Conservation (phyloP, 2,113 vertebrate genomes). For the Salminus brasiliensis region DNA sequence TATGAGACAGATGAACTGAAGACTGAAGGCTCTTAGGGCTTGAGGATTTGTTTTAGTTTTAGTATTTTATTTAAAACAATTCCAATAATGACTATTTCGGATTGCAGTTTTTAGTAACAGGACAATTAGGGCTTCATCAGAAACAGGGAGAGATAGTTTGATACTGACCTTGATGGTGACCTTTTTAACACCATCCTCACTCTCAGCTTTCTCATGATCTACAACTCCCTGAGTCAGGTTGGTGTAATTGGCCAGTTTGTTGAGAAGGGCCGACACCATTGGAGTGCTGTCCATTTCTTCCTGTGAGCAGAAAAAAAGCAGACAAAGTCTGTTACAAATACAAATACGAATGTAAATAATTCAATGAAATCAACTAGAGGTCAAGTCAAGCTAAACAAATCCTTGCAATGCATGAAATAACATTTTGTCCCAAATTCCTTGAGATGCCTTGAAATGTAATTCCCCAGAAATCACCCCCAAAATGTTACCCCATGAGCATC, state of each 20-base stretch:
- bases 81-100: no score
- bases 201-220: slow-evolving; percentile 88
- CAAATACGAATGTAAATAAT: background rate
- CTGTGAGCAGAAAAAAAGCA: slow-evolving; percentile 63
- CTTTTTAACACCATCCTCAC: slow-evolving; percentile 81
- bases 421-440: no score
- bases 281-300: slow-evolving; percentile 97
- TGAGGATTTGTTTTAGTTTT: background rate
- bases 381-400: background rate
- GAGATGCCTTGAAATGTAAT: no score
- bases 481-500: no score
- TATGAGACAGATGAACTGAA: no score
- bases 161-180: slow-evolving; percentile 66
- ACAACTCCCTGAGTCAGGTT: slow-evolving; percentile 93
- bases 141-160: background rate
- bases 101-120: no score
- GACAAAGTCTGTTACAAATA: background rate
- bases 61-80: no score
- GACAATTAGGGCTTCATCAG: background rate
- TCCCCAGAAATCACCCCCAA: no score
- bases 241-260: slow-evolving; percentile 95
- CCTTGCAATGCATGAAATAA: no score
- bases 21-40: no score
- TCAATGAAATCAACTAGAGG: slow-evolving; percentile 19
- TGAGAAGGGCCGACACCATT: slow-evolving; percentile 95